A percentile compares a stretch with the other conserved stretches of the same genome.
phyloP scores from a whole-genome alignment of 2,113 vertebrate species.

The Gasterosteus nipponicus region DNA sequence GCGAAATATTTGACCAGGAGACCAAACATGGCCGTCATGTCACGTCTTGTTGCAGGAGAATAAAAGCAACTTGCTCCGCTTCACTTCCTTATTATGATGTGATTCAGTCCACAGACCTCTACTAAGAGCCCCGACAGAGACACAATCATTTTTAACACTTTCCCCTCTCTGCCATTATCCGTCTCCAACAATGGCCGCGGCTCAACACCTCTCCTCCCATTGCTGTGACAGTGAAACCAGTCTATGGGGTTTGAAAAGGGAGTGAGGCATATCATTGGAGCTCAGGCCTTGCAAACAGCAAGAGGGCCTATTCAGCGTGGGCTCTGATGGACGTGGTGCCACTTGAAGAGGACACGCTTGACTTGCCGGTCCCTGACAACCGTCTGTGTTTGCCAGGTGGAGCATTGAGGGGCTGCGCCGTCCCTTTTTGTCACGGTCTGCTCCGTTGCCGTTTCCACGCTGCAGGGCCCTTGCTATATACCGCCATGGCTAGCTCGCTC shows the following conservation, averaged over 20 bases:
- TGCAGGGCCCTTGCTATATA: slow-evolving; percentile 75
- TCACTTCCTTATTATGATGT: slow-evolving; percentile 85
- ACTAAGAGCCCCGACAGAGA: slow-evolving; percentile 80
- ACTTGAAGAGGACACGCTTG: slow-evolving; percentile 92
- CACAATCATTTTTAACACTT: slow-evolving; percentile 82
- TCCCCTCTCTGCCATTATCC: slow-evolving; percentile 77
- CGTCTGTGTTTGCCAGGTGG: slow-evolving; percentile 86
- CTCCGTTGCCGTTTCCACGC: slow-evolving; percentile 72
- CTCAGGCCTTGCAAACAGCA: slow-evolving; percentile 80
- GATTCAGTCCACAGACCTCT: slow-evolving; percentile 79
- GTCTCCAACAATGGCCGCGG: slow-evolving; percentile 74
- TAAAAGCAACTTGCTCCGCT: slow-evolving; percentile 70
- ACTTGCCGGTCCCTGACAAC: slow-evolving; percentile 91
- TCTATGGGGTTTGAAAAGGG: slow-evolving; percentile 83
- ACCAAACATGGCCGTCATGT: slow-evolving; percentile 72
- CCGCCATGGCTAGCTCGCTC: slow-evolving; percentile 70
- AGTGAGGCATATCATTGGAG: slow-evolving; percentile 87
- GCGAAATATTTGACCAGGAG: slow-evolving; percentile 71
- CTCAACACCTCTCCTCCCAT: slow-evolving; percentile 75
- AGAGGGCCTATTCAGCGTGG: slow-evolving; percentile 83
- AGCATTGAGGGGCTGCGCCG: slow-evolving; percentile 84
- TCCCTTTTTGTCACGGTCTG: slow-evolving; percentile 80
- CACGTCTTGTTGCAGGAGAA: slow-evolving; percentile 74
- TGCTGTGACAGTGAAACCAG: slow-evolving; percentile 72
- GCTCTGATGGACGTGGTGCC: slow-evolving; percentile 84